A percentile compares a stretch with the other conserved stretches of the same genome.
phyloP scores from a whole-genome alignment of 1,140 invertebrate genomes.

The Drepana arcuata region DNA sequence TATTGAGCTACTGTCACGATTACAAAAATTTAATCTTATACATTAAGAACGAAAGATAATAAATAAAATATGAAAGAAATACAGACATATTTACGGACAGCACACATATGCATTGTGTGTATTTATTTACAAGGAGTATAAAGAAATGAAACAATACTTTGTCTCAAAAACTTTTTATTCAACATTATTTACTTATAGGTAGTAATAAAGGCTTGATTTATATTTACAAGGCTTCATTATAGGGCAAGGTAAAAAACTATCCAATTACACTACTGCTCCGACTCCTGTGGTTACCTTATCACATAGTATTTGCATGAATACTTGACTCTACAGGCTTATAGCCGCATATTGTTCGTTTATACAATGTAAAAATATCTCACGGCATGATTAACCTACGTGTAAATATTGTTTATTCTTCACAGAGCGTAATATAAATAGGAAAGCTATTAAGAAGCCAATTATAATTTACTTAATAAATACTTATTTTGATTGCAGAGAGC shows the following conservation, averaged over 20 bases:
- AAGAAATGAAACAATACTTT: slow-evolving; percentile 58
- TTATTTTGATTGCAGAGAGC: slow-evolving; percentile 37
- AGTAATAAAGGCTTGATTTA: slow-evolving; percentile 63
- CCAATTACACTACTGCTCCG: slow-evolving; percentile 42
- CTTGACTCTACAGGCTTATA: slow-evolving; percentile 38
- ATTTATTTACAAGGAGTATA: no score
- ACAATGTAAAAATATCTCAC: no score
- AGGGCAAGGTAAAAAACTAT: slow-evolving; percentile 68
- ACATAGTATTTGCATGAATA: slow-evolving; percentile 38
- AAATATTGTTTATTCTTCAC: no score
- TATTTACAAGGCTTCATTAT: slow-evolving; percentile 70
- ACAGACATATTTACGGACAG: no score
- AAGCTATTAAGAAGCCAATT: slow-evolving; percentile 54
- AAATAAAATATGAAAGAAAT: no score
- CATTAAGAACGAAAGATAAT: no score
- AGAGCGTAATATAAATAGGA: no score
- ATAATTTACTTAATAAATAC: slow-evolving; percentile 14
- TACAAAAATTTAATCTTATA: no score
- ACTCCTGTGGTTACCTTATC: slow-evolving; percentile 44
- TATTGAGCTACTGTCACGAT: no score
- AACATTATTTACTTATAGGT: slow-evolving; percentile 67
- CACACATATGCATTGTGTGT: no score
- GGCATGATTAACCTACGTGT: no score
- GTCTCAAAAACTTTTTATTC: slow-evolving; percentile 59
- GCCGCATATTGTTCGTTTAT: no score